A percentile compares a stretch with the other conserved stretches of the same genome.
Evolutionary conservation across 2,797 vertebrate species (phyloP).

Genomic region (Salmo trutta): DNA sequence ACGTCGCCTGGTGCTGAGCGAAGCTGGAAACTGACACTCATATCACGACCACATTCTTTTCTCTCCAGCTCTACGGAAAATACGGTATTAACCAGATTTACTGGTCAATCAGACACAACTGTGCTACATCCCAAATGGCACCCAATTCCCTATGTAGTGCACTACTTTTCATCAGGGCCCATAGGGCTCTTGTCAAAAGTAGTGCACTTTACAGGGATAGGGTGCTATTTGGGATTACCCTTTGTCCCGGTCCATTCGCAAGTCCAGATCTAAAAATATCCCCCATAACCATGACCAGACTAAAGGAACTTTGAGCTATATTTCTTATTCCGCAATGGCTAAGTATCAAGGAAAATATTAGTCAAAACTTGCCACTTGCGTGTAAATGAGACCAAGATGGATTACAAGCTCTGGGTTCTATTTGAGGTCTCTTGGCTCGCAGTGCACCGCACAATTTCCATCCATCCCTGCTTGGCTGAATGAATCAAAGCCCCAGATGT

Average conservation of each 20-base stretch:
- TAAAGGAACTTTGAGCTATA: constrained; percentile 43
- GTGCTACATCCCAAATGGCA: not conserved
- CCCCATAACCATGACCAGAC: constrained; percentile 42
- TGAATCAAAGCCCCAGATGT: constrained; percentile 67
- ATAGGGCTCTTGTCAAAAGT: too few species aligned
- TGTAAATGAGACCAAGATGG: constrained; percentile 79
- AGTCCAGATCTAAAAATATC: constrained; percentile 59
- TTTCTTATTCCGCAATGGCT: constrained; percentile 54
- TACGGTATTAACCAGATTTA: constrained; percentile 48
- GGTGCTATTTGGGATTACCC: not conserved
- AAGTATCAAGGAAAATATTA: constrained; percentile 76
- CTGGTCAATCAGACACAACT: constrained; percentile 49
- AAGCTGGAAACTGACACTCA: constrained; percentile 65
- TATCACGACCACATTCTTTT: constrained; percentile 58
- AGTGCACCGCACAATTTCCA: constrained; percentile 63
- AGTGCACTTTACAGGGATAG: not conserved
- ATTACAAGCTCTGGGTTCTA: constrained; percentile 70
- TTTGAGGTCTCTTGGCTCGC: constrained; percentile 53
- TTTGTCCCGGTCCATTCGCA: not conserved
- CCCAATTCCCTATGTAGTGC: constrained; percentile 24
- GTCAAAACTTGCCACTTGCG: constrained; percentile 69
- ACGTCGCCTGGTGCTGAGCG: constrained; percentile 35
- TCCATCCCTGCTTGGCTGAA: constrained; percentile 40
- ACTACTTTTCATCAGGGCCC: not conserved
- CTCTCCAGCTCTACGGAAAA: constrained; percentile 66